These are phyloP conservation scores for Micromesistius poutassou DNA, from an alignment of 2,797 vertebrate species.

Conservation along the genomic window DNA sequence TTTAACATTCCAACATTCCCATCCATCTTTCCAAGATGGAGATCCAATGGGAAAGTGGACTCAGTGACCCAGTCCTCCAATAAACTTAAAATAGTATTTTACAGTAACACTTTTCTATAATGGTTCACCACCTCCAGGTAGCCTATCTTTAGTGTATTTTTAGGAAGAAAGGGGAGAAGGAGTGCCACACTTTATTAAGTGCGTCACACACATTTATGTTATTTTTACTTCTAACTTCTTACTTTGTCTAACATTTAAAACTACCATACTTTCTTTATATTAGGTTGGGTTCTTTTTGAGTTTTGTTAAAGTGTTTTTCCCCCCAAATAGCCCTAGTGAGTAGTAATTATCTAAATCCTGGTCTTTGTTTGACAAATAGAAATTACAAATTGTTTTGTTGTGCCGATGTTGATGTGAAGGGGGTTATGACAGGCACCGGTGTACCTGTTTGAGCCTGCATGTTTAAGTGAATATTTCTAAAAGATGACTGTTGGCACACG, in stretches of 20 bases:
- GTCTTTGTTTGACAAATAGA: slow-evolving; percentile 53
- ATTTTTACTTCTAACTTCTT: background rate
- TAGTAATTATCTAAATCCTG: slow-evolving; percentile 48
- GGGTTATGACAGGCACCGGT: slow-evolving; percentile 8
- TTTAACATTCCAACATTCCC: slow-evolving; percentile 35
- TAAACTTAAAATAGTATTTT: slow-evolving; percentile 19
- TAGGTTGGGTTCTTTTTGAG: slow-evolving; percentile 12
- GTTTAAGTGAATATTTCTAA: background rate
- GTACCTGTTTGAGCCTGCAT: background rate
- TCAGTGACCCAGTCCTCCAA: slow-evolving; percentile 23
- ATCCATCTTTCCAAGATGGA: slow-evolving; percentile 21
- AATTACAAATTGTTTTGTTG: slow-evolving; percentile 33
- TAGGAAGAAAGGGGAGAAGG: background rate
- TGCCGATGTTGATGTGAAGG: background rate
- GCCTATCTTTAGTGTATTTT: background rate
- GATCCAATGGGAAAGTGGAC: slow-evolving; percentile 25
- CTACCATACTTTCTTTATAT: background rate
- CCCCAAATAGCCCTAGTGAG: slow-evolving; percentile 11
- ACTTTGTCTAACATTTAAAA: background rate
- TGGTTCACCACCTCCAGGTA: background rate
- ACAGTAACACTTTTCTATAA: background rate
- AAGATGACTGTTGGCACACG: background rate
- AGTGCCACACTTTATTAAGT: background rate
- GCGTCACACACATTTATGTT: background rate
- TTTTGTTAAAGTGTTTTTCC: background rate